These are phyloP conservation scores for Schizopygopsis malacanthus DNA, from an alignment of 2,797 vertebrate genomes.

Conservation along the genomic window DNA sequence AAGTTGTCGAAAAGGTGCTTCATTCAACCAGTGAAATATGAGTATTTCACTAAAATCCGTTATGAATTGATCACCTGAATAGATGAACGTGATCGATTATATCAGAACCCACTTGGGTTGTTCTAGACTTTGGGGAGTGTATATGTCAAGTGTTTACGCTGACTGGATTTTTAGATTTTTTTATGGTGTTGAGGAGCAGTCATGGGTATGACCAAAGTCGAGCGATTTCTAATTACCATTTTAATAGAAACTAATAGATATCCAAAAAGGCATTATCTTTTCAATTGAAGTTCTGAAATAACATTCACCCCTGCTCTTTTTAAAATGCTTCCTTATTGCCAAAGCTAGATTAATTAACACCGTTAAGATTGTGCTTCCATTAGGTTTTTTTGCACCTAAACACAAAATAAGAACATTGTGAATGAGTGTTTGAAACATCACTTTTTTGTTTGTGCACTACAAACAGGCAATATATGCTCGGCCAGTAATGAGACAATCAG, in stretches of 20 bases:
- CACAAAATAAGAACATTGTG: slow-evolving; percentile 48
- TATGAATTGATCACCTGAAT: slow-evolving; percentile 4
- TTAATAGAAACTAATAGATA: slow-evolving; percentile 14
- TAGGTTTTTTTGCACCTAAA: slow-evolving; percentile 43
- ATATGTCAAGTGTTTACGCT: not conserved
- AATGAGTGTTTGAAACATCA: slow-evolving; percentile 51
- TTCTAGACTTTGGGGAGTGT: not conserved
- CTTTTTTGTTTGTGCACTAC: slow-evolving; percentile 47
- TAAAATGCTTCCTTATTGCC: slow-evolving; percentile 64
- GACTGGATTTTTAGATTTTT: slow-evolving; percentile 9
- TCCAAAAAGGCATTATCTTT: slow-evolving; percentile 6
- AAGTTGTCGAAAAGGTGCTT: slow-evolving; percentile 51
- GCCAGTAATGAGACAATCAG: slow-evolving; percentile 84
- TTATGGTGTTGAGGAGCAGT: slow-evolving; percentile 32
- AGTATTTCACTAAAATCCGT: slow-evolving; percentile 40
- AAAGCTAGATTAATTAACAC: slow-evolving; percentile 58
- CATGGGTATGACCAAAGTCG: slow-evolving; percentile 37
- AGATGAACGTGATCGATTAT: not conserved
- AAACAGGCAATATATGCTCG: slow-evolving; percentile 66
- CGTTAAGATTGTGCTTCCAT: slow-evolving; percentile 59
- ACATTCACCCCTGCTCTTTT: slow-evolving; percentile 5
- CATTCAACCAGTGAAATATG: slow-evolving; percentile 39
- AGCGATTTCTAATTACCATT: slow-evolving; percentile 17
- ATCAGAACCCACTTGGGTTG: not conserved
- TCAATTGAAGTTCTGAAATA: slow-evolving; percentile 1